These are phyloP conservation scores for Poecilia latipinna DNA, from an alignment of 2,113 vertebrate species.

Conservation along the genomic window DNA sequence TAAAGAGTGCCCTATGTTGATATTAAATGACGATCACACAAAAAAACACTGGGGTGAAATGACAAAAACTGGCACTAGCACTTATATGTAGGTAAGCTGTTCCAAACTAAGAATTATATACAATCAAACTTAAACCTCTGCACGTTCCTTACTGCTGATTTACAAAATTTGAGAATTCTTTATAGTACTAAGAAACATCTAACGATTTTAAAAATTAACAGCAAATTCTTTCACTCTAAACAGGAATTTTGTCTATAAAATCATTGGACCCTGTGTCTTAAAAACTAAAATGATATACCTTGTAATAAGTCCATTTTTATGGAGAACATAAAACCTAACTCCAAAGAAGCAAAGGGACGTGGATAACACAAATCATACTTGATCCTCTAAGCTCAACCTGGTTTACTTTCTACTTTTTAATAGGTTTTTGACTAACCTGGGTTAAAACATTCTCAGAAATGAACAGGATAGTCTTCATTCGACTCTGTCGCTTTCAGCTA, in stretches of 20 bases:
- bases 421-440: background rate
- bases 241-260: background rate
- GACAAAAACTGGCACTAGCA: background rate
- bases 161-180: background rate
- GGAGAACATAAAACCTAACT: background rate
- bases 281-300: background rate
- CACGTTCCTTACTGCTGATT: background rate
- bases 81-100: background rate
- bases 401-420: background rate
- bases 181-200: background rate
- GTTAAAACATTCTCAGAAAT: background rate
- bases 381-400: background rate
- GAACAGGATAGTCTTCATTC: background rate
- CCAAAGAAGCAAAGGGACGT: background rate
- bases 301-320: background rate
- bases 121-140: background rate
- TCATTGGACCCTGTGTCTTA: background rate
- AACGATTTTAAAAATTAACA: background rate
- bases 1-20: background rate
- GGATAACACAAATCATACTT: background rate
- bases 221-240: background rate
- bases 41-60: conserved; percentile 1
- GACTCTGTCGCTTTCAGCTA: background rate
- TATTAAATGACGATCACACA: background rate
- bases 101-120: background rate